Conservation (phyloP, 1,140 invertebrate species). For the Aculops lycopersici region DNA sequence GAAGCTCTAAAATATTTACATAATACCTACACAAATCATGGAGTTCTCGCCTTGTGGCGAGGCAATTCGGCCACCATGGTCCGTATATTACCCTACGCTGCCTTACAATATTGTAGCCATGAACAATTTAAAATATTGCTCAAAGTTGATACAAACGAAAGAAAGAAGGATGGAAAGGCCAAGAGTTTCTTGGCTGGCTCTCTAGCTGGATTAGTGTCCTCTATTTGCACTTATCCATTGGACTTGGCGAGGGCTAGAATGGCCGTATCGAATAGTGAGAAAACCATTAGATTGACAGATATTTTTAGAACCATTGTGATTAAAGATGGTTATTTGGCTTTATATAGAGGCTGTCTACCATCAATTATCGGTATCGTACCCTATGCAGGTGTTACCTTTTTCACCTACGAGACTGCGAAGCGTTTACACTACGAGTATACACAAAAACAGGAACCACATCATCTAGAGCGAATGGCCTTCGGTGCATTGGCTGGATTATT, state of each 20-base stretch:
- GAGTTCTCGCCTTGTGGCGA: slow-evolving; percentile 53
- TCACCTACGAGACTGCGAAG: slow-evolving; percentile 80
- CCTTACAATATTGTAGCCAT: slow-evolving; percentile 81
- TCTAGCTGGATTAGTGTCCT: slow-evolving; percentile 67
- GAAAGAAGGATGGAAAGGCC: slow-evolving; percentile 6
- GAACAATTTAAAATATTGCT: slow-evolving; percentile 74
- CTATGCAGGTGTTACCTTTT: slow-evolving; percentile 87
- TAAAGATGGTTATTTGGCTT: slow-evolving; percentile 37
- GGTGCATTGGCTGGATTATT: slow-evolving; percentile 67
- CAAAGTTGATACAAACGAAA: slow-evolving; percentile 21
- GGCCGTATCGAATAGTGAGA: slow-evolving; percentile 55
- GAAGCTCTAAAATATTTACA: slow-evolving; percentile 43
- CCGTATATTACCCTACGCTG: slow-evolving; percentile 75
- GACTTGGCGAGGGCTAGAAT: slow-evolving; percentile 86
- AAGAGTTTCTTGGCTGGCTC: slow-evolving; percentile 53
- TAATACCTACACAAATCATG: slow-evolving; percentile 13
- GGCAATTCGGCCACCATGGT: slow-evolving; percentile 95
- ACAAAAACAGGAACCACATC: slow-evolving; percentile 8
- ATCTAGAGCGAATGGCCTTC: slow-evolving; percentile 26
- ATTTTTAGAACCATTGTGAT: slow-evolving; percentile 49
- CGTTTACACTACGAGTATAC: slow-evolving; percentile 10
- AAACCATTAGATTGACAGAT: slow-evolving; percentile 22
- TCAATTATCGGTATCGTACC: slow-evolving; percentile 77
- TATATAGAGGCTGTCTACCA: slow-evolving; percentile 59
- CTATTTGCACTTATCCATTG: slow-evolving; percentile 68